Base-by-base conservation (phyloP, 2,888 invertebrate species). In the Dyspetes luteomarginatus region DNA sequence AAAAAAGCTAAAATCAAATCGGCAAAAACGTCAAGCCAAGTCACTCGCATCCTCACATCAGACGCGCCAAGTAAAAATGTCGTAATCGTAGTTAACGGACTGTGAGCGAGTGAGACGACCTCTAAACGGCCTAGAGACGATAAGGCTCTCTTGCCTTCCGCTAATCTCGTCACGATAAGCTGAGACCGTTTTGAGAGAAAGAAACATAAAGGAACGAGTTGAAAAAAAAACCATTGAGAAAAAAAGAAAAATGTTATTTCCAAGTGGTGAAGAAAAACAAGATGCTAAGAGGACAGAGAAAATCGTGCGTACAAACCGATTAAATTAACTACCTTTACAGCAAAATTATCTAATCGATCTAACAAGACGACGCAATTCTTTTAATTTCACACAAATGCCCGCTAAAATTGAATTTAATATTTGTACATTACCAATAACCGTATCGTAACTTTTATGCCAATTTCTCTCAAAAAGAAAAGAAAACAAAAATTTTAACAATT, bases 91-190 rank as follows among this genome's bases (percentile, higher is more conserved):
- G 84, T 83, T 58, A 82, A 73, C 68, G 77, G 81, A 64, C 56
- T 50, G 64, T 50, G 28, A 62, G 67, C 58, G 60, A 77, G 68
- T 62, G 73, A 79, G 81, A 83, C 89, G 89, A 89, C 89, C 89
- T 89, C 88, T 88, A 89, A 88, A 88, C 88, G 89, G 89, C 89
- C 89, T 88, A 89, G 89, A 88, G 88, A 85, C 77, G 88, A 88
- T 87, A 88, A 83, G 71, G 36, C 65, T 65, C 69, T 28, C 52
- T 69, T 65, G 76, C 69, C 41, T 55, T 69, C 74, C 78, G 83
- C 73, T 88, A 87, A 88, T 88, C 88, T 87, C 65, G 68, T 22
- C n/a, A n/a, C 26, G 88, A 88, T 88, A 87, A 86, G 75, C 50
- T 64, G 55, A 52, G 74, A 78, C n/a, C 55, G 58, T 74, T 78